phyloP scores from a whole-genome alignment of 1,140 invertebrate species.

The Zophobas morio region DNA sequence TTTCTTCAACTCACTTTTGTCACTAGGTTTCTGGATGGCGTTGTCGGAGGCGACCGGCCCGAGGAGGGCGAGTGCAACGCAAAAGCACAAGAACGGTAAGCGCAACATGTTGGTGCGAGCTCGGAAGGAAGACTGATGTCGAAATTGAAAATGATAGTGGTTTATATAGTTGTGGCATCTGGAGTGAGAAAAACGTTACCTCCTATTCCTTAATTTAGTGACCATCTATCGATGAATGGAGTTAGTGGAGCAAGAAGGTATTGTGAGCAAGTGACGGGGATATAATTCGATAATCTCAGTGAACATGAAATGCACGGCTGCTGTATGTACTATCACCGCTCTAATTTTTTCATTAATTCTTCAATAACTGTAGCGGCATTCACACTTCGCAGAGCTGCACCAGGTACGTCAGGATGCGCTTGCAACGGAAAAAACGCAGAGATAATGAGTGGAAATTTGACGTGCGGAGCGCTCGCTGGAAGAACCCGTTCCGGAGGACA shows the following conservation, averaged over 20 bases:
- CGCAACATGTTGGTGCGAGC: constrained; percentile 29
- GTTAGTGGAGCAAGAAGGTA: constrained; percentile 62
- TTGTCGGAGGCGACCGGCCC: constrained; percentile 15
- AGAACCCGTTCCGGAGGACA: too few relatives aligned
- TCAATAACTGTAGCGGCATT: constrained; percentile 27
- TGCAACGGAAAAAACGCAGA: not conserved
- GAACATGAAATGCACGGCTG: constrained; percentile 43
- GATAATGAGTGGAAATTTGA: not conserved
- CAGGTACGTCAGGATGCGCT: constrained; percentile 12
- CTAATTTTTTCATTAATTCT: constrained; percentile 45
- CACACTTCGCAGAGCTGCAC: not conserved
- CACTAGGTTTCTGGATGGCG: constrained; percentile 35
- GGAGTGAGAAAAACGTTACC: constrained; percentile 48
- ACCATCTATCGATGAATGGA: constrained; percentile 56
- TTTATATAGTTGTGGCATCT: constrained; percentile 55
- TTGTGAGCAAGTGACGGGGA: constrained; percentile 61
- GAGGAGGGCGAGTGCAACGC: not conserved
- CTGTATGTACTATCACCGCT: constrained; percentile 43
- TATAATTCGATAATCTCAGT: constrained; percentile 52
- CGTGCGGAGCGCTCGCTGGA: not conserved
- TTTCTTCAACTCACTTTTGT: constrained; percentile 62
- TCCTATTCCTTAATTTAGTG: constrained; percentile 56
- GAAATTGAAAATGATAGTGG: constrained; percentile 40
- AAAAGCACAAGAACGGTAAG: not conserved
- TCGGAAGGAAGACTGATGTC: constrained; percentile 52